Conservation (phyloP, 2,888 invertebrate genomes). For the Sisyra nigra region DNA sequence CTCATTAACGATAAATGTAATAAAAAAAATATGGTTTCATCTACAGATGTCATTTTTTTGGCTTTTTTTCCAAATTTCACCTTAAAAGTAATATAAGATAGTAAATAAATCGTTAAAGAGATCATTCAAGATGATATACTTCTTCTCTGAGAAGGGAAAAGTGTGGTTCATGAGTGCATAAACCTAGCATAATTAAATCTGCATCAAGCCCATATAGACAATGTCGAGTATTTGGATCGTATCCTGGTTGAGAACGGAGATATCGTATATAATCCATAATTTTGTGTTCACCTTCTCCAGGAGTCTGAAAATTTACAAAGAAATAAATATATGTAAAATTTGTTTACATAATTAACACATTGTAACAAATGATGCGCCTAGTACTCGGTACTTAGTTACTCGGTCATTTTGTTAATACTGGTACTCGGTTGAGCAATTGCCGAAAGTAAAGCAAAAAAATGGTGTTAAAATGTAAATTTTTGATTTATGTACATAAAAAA, state of each 20-base stretch:
- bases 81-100: conserved; percentile 24
- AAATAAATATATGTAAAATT: too few species aligned
- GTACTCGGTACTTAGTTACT: too few species aligned
- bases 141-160: conserved; percentile 91
- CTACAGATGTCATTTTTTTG: conserved; percentile 54
- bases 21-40: conserved; percentile 84
- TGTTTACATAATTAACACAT: too few species aligned
- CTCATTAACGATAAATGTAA: conserved; percentile 82
- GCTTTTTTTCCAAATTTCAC: conserved; percentile 59
- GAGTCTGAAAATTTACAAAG: conserved; percentile 54
- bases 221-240: conserved; percentile 84
- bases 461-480: too few species aligned
- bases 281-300: conserved; percentile 97
- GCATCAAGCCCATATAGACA: conserved; percentile 96
- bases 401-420: too few species aligned
- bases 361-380: too few species aligned
- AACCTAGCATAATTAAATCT: conserved; percentile 91
- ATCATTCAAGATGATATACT: conserved; percentile 29
- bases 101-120: background rate
- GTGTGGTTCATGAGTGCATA: conserved; percentile 90
- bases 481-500: too few species aligned
- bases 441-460: too few species aligned
- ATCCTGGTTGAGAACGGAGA: conserved; percentile 65
- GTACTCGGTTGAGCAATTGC: too few species aligned
- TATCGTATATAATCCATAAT: conserved; percentile 97